Evolutionary conservation across 1,140 invertebrate genomes (phyloP), one percentile per base, ranked within the genome.

Genomic region (Cephus cinctus): DNA sequence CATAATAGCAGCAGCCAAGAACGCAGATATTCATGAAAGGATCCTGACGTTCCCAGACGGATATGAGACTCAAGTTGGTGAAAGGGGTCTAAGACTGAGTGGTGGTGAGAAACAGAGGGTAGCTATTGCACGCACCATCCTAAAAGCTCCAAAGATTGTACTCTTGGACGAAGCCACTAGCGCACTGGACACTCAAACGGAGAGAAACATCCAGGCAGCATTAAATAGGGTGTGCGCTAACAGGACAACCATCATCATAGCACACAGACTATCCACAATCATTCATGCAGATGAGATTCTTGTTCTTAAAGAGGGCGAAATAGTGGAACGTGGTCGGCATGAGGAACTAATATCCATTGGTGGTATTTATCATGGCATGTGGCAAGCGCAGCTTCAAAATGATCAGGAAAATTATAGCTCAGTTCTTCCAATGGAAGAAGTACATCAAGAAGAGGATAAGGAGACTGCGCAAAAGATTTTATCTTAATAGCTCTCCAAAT

Each of bases 21-120:
- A 86, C 59, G 96, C 96, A 0, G 93, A 98, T 62, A 98, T 98
- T 61, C 96, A 98, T 67, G 87, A 95, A 21, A 86, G 84, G 67
- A 97, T 98, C 56, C 67, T 93, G 3, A 83, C 85, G 27, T 97
- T 98, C 70, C 94, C 94, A 5, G 88, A 96, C 43, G 81, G 84
- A 14, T 94, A 94, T 65, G 88, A 93, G 21, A 92, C 90, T 2
- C 84, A 87, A 79, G 88, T 92, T 19, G 89, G 89, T 14, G 89
- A 92, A 69, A 77, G 89, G 64, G 90, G 90, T 23, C 67, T 92
- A 19, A 80, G 87, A 32, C 73, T 92, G 12, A 90, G 86, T 71
- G 94, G 94, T 1, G 94, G 94, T 14, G 93, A 97, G 67, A 96
- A 96, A 56, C 94, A 97, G 69, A 81, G 94, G 56, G 90, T 97